Evolutionary conservation across 2,113 vertebrate genomes (phyloP), one percentile per base, ranked within the genome.

Genomic region (Cacatua alba): DNA sequence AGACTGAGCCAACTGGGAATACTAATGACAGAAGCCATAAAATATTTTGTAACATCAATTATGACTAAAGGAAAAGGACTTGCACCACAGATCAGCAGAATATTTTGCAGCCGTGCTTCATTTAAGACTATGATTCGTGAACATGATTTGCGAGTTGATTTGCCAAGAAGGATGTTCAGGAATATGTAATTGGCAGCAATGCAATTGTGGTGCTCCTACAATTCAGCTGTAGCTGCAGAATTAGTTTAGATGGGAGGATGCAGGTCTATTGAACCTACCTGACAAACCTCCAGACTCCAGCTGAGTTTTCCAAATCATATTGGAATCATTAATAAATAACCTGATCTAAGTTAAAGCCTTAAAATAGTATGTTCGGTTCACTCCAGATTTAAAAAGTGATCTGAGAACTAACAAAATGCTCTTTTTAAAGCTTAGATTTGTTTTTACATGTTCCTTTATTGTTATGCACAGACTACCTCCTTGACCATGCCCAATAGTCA

Each of bases 21-120:
- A 39, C 82, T 91, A 92, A 95, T 92, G 95, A 91, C 83, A 94
- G 88, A 79, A 90, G 41, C 28, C 72, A 86, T 94, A 82, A 91
- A 95, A 92, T 74, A 94, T 85, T 92, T 77, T 86, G 83, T 65
- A 90, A 86, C 85, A 87, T 85, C 92, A 94, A 94, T 96, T 95
- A 95, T 3, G 21, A 70, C 87, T 75, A 68, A 92, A 88, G 83
- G 83, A 87, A 86, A 89, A 94, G 82, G 80, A 85, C 86, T 84
- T 85, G 83, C 90, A 92, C 76, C 87, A 23, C 2, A 88, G 89
- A 94, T 91, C 69, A 88, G 88, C 51, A 82, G 92, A 90, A 80
- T 84, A 90, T 86, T 77, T 60, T 82, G 88, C 48, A 92, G 80
- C 82, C 15, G 3, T 59, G 92, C 91, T 92, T 92, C 90, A 57